These are phyloP conservation scores for Dendrolimus pini DNA, from an alignment of 2,888 invertebrate species.

Conservation along the genomic window DNA sequence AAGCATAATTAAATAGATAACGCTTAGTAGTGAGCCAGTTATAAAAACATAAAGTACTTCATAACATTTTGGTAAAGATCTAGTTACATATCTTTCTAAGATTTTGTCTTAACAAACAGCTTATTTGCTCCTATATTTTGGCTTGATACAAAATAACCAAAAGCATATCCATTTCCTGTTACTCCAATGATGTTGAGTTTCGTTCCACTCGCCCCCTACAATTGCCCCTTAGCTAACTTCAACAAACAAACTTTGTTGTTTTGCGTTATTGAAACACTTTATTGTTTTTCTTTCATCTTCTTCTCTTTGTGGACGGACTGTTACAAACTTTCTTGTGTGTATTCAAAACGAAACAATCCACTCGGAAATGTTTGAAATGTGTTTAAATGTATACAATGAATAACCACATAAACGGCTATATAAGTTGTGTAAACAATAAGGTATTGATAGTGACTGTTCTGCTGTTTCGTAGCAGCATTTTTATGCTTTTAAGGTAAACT, in stretches of 20 bases:
- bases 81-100: no score
- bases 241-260: constrained; percentile 64
- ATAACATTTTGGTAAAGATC: no score
- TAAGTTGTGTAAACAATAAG: no score
- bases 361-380: constrained; percentile 21
- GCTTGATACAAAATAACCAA: not conserved
- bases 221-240: constrained; percentile 41
- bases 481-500: no score
- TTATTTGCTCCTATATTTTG: no score
- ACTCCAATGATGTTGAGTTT: not conserved
- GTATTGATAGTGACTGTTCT: no score
- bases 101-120: no score
- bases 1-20: no score
- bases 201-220: not conserved
- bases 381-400: not conserved
- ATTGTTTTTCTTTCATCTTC: constrained; percentile 67
- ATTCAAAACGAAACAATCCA: constrained; percentile 31
- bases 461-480: no score
- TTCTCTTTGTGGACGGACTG: constrained; percentile 36
- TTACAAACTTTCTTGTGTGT: constrained; percentile 29
- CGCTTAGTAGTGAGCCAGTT: no score
- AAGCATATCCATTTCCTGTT: not conserved
- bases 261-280: constrained; percentile 67
- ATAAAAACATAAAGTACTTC: no score
- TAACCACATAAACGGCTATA: not conserved